A percentile compares a stretch with the other conserved stretches of the same genome.
Evolutionary conservation across 2,888 invertebrate species (phyloP).

Genomic region (Eupithecia vulgata): DNA sequence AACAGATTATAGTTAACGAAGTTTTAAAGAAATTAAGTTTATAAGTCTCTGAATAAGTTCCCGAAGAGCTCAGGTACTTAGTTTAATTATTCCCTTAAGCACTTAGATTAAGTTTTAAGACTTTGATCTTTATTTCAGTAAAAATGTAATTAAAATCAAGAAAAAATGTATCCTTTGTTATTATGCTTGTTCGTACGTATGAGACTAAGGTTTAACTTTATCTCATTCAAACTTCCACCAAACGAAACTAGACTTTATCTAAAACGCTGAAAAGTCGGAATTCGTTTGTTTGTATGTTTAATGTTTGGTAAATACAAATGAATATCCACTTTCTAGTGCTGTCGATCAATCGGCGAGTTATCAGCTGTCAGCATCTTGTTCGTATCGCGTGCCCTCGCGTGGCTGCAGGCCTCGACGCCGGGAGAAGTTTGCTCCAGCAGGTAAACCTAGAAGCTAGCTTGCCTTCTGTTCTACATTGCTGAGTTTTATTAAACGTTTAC

Average conservation of each 20-base stretch:
- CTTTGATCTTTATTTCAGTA: background rate
- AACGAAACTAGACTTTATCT: constrained; percentile 41
- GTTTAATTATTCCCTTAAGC: background rate
- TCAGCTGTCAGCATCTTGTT: constrained; percentile 73
- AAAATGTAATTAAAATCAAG: background rate
- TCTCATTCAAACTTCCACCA: constrained; percentile 34
- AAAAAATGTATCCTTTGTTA: background rate
- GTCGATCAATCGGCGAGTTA: constrained; percentile 80
- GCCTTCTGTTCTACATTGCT: no score
- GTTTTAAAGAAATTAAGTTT: background rate
- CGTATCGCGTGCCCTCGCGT: no score
- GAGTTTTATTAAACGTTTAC: no score
- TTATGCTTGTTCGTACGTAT: constrained; percentile 12
- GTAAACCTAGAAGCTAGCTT: constrained; percentile 15
- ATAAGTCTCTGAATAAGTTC: background rate
- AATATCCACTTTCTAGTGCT: constrained; percentile 74
- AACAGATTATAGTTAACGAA: background rate
- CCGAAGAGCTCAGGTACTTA: background rate
- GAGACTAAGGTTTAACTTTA: constrained; percentile 58
- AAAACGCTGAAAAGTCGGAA: constrained; percentile 39
- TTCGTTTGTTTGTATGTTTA: constrained; percentile 34
- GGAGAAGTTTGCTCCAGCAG: no score
- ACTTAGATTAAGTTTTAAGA: background rate
- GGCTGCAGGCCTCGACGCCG: constrained; percentile 13
- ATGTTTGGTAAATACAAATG: constrained; percentile 76